Conservation (phyloP, 2,888 invertebrate species). For the Cantharis lateralis region DNA sequence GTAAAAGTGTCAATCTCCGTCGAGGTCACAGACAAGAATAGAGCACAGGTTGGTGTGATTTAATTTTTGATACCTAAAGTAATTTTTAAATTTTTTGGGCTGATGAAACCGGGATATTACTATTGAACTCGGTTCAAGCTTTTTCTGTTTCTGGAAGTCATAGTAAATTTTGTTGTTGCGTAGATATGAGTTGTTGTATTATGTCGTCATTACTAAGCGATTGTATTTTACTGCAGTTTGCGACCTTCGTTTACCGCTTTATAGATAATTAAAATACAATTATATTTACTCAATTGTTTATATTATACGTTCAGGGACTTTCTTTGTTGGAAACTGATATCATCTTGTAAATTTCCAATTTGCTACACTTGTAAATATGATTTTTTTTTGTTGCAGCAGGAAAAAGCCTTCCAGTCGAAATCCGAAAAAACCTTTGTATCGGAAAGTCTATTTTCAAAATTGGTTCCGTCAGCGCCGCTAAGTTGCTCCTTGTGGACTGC, state of each 20-base stretch:
- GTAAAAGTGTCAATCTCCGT: constrained; percentile 37
- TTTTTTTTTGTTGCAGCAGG: constrained; percentile 33
- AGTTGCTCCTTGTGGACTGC: constrained; percentile 66
- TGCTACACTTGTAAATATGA: neutral
- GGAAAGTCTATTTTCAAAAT: constrained; percentile 59
- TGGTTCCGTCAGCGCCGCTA: constrained; percentile 60
- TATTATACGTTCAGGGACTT: constrained; percentile 46
- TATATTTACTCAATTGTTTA: constrained; percentile 51
- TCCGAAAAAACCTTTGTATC: constrained; percentile 25
- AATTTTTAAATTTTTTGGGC: neutral
- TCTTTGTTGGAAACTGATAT: constrained; percentile 44
- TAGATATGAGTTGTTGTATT: constrained; percentile 7
- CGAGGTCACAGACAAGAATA: constrained; percentile 38
- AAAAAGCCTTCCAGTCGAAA: constrained; percentile 14
- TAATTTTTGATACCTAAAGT: neutral
- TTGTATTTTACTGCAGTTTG: constrained; percentile 40
- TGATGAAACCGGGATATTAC: constrained; percentile 3
- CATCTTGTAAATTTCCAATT: neutral
- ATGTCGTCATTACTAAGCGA: constrained; percentile 36
- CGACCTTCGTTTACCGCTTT: constrained; percentile 52
- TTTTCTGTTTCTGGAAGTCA: neutral
- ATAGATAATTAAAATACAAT: constrained; percentile 53
- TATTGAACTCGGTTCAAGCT: neutral
- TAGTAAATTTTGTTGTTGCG: constrained; percentile 15
- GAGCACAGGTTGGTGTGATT: constrained; percentile 47